phyloP scores from a whole-genome alignment of 2,888 invertebrate genomes.

The Tryphoninae sp. region DNA sequence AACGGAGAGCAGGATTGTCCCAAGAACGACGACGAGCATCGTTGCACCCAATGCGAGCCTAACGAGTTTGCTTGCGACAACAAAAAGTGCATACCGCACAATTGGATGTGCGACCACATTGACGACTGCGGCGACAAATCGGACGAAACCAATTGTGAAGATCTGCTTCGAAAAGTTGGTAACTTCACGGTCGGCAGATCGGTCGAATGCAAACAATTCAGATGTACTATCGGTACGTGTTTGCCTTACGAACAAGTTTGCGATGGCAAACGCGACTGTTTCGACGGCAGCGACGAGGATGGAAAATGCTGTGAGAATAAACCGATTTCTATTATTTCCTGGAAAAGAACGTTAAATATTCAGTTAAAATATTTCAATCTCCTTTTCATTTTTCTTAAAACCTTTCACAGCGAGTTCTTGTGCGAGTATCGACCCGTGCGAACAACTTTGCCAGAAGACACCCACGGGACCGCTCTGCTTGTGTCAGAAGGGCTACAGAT shows the following conservation, averaged over 20 bases:
- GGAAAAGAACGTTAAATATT: constrained; percentile 8
- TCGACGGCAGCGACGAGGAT: constrained; percentile 87
- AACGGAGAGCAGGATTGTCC: constrained; percentile 87
- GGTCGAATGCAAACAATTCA: constrained; percentile 81
- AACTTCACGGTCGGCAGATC: constrained; percentile 32
- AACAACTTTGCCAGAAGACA: constrained; percentile 84
- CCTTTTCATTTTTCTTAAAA: background rate
- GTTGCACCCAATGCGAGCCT: constrained; percentile 82
- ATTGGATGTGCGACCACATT: constrained; percentile 84
- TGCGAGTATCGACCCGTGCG: constrained; percentile 81
- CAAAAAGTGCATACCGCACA: constrained; percentile 84
- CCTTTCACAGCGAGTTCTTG: constrained; percentile 81
- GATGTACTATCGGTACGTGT: constrained; percentile 86
- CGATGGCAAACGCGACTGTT: constrained; percentile 85
- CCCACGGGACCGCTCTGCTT: constrained; percentile 87
- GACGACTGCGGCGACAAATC: constrained; percentile 88
- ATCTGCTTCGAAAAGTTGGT: background rate
- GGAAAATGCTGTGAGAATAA: constrained; percentile 83
- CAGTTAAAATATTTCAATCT: too few species aligned
- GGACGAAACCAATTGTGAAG: constrained; percentile 84
- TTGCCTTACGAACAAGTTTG: constrained; percentile 86
- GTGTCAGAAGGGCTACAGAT: constrained; percentile 85
- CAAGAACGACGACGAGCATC: constrained; percentile 87
- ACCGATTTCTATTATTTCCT: background rate
- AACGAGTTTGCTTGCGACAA: constrained; percentile 84